These are phyloP conservation scores for Danio albolineatus DNA, from an alignment of 2,797 vertebrate species.

Conservation along the genomic window DNA sequence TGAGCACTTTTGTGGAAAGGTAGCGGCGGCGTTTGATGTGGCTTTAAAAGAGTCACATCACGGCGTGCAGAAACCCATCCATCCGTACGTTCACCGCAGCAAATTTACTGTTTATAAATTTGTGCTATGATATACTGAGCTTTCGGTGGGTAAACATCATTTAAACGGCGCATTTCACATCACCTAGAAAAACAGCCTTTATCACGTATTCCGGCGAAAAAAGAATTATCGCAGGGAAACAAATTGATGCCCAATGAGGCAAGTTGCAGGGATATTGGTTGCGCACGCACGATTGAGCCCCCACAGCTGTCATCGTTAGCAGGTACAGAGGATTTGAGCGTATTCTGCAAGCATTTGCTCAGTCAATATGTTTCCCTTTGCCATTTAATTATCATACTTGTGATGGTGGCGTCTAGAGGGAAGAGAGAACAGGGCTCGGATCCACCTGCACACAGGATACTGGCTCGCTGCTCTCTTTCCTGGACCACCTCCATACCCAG, in stretches of 20 bases:
- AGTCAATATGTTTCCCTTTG: slow-evolving; percentile 78
- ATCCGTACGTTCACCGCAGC: not conserved
- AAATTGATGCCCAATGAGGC: slow-evolving; percentile 74
- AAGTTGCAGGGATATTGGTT: slow-evolving; percentile 68
- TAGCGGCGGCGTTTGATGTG: slow-evolving; percentile 54
- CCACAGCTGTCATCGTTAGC: slow-evolving; percentile 77
- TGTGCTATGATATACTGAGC: slow-evolving; percentile 15
- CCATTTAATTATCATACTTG: slow-evolving; percentile 80
- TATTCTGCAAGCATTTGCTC: slow-evolving; percentile 77
- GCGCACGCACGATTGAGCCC: slow-evolving; percentile 71
- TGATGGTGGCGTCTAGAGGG: slow-evolving; percentile 74
- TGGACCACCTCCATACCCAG: slow-evolving; percentile 82
- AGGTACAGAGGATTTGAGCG: slow-evolving; percentile 77
- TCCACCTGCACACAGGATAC: slow-evolving; percentile 77
- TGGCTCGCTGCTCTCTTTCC: slow-evolving; percentile 73
- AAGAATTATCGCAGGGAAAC: slow-evolving; percentile 63
- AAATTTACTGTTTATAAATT: slow-evolving; percentile 22
- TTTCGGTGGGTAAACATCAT: slow-evolving; percentile 29
- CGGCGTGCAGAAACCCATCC: not conserved
- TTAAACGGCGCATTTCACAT: slow-evolving; percentile 23
- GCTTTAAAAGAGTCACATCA: slow-evolving; percentile 30
- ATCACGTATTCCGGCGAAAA: slow-evolving; percentile 39
- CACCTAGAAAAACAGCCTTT: slow-evolving; percentile 53
- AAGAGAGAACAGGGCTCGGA: slow-evolving; percentile 63
- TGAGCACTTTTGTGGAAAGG: slow-evolving; percentile 63